phyloP scores from a whole-genome alignment of 2,797 vertebrate species.

The Enteromius thamalakanensis region DNA sequence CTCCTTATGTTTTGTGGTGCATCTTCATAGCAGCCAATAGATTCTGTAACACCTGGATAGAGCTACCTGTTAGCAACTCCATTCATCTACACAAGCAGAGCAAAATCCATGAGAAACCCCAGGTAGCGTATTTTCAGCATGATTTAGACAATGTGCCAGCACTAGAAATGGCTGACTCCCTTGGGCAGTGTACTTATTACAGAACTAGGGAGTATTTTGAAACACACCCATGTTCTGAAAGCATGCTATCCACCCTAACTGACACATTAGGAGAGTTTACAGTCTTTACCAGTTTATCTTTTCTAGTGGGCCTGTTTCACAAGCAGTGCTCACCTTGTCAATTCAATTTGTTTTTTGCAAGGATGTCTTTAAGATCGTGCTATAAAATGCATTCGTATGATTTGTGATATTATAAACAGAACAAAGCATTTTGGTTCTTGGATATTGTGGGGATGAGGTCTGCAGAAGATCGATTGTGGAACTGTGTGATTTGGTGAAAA shows the following conservation, averaged over 20 bases:
- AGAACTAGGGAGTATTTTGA: neutral
- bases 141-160: neutral
- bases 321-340: neutral
- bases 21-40: neutral
- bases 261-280: neutral
- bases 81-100: neutral
- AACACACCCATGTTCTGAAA: conserved; percentile 10
- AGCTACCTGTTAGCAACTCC: neutral
- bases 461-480: conserved; percentile 24
- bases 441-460: conserved; percentile 29
- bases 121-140: neutral
- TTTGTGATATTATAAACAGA: neutral
- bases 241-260: conserved; percentile 5
- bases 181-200: conserved; percentile 12
- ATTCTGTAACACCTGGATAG: no score
- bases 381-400: conserved; percentile 4
- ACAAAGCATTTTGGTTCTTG: neutral
- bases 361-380: neutral
- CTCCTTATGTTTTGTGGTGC: neutral
- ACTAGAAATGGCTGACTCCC: neutral
- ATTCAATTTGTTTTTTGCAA: neutral
- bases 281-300: neutral
- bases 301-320: neutral
- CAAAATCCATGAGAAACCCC: neutral
- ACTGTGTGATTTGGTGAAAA: conserved; percentile 24